Percentiles rank a stretch among this genome's conserved stretches.
These are phyloP conservation scores for Crotalus tigris DNA, from an alignment of 2,113 vertebrate species.

Conservation along the genomic window DNA sequence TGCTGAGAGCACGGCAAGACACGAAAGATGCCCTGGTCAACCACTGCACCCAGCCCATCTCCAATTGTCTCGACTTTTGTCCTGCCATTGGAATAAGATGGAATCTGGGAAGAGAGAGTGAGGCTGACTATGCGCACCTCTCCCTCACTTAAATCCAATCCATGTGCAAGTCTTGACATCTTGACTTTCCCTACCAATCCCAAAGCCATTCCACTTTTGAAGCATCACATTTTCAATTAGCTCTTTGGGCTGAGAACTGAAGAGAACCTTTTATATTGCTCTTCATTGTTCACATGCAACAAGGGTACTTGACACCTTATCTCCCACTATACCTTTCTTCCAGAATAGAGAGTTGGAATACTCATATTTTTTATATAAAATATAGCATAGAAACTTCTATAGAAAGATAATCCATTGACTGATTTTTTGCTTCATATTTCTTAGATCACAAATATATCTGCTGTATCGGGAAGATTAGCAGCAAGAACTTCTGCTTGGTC, in stretches of 20 bases:
- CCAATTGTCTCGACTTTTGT: no score
- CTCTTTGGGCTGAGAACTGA: background rate
- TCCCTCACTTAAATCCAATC: no score
- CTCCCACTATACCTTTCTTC: background rate
- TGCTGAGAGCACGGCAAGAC: no score
- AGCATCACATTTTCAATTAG: background rate
- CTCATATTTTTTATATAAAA: background rate
- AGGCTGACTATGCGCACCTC: no score
- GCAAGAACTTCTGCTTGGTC: conserved; percentile 60
- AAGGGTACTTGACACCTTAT: background rate
- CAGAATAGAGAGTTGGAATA: background rate
- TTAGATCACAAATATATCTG: background rate
- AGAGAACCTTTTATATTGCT: background rate
- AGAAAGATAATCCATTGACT: background rate
- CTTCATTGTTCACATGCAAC: background rate
- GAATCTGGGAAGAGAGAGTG: no score
- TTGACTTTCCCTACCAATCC: background rate
- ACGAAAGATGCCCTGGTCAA: no score
- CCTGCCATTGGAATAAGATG: no score
- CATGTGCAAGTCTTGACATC: no score
- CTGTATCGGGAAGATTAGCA: fast-evolving
- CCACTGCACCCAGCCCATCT: no score
- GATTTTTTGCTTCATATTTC: background rate
- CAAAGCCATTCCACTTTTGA: background rate
- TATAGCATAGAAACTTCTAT: background rate